Conservation (phyloP, 1,140 invertebrate genomes). For the Drosophila lacteicornis region DNA sequence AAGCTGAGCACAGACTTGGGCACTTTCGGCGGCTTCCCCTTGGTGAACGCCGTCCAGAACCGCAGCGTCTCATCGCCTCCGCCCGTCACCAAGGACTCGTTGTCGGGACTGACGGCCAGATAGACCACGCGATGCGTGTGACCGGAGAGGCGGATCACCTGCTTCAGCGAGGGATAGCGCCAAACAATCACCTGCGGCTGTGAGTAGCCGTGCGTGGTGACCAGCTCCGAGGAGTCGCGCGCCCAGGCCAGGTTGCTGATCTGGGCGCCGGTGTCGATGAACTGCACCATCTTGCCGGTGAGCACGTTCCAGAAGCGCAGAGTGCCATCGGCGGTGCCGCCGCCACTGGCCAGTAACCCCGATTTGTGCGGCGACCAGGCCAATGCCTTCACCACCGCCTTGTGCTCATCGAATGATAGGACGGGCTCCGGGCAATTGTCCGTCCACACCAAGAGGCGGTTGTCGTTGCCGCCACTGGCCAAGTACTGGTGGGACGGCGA, state of each 20-base stretch:
- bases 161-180: conserved; percentile 98
- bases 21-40: conserved; percentile 96
- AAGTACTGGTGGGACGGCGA: conserved; percentile 98
- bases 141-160: conserved; percentile 97
- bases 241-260: conserved; percentile 99
- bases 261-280: conserved; percentile 97
- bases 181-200: conserved; percentile 99
- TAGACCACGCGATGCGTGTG: conserved; percentile 98
- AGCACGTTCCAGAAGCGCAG: conserved; percentile 99
- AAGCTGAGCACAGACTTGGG: conserved; percentile 97
- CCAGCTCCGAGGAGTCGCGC: conserved; percentile 97
- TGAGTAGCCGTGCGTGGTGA: conserved; percentile 99
- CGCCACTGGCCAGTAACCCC: conserved; percentile 97
- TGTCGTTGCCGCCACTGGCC: conserved; percentile 99
- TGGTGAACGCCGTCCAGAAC: conserved; percentile 99
- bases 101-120: conserved; percentile 98
- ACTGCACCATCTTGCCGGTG: conserved; percentile 98
- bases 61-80: conserved; percentile 99
- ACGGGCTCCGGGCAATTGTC: conserved; percentile 92
- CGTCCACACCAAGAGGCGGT: conserved; percentile 99
- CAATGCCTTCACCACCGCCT: conserved; percentile 99
- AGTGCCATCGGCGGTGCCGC: conserved; percentile 98
- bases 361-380: conserved; percentile 99
- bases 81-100: conserved; percentile 99
- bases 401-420: conserved; percentile 98